phyloP scores from a whole-genome alignment of 2,888 invertebrate species.

The Coleophora flavipennella region DNA sequence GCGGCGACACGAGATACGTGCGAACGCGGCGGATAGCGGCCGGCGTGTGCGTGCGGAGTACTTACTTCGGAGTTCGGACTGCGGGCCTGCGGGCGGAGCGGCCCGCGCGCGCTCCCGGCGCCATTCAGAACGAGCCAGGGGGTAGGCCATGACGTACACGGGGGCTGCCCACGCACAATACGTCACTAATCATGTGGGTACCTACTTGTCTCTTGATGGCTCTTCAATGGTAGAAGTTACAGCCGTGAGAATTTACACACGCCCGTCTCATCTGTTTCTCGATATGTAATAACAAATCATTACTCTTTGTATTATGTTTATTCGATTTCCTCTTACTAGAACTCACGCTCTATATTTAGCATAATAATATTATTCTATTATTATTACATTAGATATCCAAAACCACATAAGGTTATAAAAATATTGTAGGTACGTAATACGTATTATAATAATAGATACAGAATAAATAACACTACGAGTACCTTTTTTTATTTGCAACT shows the following conservation, averaged over 20 bases:
- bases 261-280: constrained; percentile 12
- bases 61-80: too few species aligned
- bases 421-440: too few species aligned
- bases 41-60: constrained; percentile 66
- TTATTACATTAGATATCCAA: too few species aligned
- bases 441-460: too few species aligned
- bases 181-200: constrained; percentile 33
- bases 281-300: constrained; percentile 15
- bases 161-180: constrained; percentile 39
- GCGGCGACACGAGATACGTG: constrained; percentile 24
- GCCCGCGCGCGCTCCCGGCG: constrained; percentile 27
- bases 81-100: constrained; percentile 24
- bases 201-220: constrained; percentile 24
- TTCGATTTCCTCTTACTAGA: constrained; percentile 11
- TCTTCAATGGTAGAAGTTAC: constrained; percentile 17
- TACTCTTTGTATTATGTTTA: constrained; percentile 19
- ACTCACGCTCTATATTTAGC: too few species aligned
- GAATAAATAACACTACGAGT: too few species aligned
- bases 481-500: too few species aligned
- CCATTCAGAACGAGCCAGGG: constrained; percentile 62
- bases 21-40: constrained; percentile 41
- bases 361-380: too few species aligned
- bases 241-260: constrained; percentile 31
- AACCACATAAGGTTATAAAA: not conserved
- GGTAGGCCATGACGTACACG: constrained; percentile 37